Evolutionary conservation across 2,888 invertebrate species (phyloP).

Genomic region (Noctuana brunneofusca): DNA sequence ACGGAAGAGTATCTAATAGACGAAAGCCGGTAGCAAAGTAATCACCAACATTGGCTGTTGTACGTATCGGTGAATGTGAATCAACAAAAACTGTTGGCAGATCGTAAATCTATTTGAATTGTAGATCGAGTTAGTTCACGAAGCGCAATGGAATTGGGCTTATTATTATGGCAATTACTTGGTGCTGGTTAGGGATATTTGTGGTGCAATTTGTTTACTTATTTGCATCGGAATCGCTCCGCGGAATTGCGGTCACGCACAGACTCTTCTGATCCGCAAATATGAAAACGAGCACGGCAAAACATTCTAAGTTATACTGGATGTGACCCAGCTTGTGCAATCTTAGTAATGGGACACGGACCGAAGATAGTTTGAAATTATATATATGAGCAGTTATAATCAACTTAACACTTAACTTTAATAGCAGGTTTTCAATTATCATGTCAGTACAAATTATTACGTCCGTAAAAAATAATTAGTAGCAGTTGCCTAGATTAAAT

Average conservation of each 20-base stretch:
- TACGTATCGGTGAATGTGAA: conserved; percentile 40
- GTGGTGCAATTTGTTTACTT: conserved; percentile 70
- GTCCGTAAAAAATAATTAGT: too few relatives aligned
- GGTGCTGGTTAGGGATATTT: conserved; percentile 67
- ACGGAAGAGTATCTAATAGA: conserved; percentile 34
- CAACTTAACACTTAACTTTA: too few relatives aligned
- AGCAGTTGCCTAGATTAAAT: too few relatives aligned
- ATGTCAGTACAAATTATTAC: too few relatives aligned
- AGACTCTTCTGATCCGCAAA: conserved; percentile 48
- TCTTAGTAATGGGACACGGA: neutral
- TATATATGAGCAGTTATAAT: too few relatives aligned
- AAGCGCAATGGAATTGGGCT: conserved; percentile 66
- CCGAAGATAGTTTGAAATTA: too few relatives aligned
- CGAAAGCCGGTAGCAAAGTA: conserved; percentile 39
- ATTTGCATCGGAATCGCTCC: conserved; percentile 68
- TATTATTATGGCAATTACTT: conserved; percentile 67
- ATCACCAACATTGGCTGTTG: conserved; percentile 43
- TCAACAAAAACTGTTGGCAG: conserved; percentile 51
- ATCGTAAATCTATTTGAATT: conserved; percentile 55
- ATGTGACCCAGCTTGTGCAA: conserved; percentile 34
- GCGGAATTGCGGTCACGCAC: conserved; percentile 64
- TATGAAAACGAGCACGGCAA: conserved; percentile 67
- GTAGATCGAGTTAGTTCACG: conserved; percentile 37
- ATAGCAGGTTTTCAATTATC: too few relatives aligned
- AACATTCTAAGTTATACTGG: conserved; percentile 24